Evolutionary conservation across 2,797 vertebrate species (phyloP).

Genomic region (Cheirogaleus major): DNA sequence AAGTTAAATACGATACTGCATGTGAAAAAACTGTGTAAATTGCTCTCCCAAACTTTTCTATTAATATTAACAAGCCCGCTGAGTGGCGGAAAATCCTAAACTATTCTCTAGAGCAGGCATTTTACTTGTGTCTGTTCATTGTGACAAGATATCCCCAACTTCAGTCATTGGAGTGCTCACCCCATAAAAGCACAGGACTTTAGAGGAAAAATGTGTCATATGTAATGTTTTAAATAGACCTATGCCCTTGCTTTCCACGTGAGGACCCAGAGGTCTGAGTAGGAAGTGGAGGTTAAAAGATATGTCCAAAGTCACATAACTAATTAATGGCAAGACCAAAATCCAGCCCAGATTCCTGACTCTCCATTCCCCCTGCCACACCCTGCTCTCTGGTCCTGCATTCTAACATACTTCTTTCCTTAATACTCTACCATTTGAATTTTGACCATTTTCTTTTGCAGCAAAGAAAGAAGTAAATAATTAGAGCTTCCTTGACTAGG

Average conservation of each 20-base stretch:
- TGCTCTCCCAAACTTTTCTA: neutral
- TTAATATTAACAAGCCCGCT: neutral
- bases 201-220: neutral
- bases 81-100: neutral
- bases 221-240: neutral
- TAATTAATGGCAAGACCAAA: constrained; percentile 3
- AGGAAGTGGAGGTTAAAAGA: neutral
- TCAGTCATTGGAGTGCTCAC: neutral
- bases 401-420: neutral
- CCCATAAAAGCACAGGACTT: neutral
- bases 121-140: neutral
- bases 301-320: neutral
- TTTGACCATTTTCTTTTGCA: neutral
- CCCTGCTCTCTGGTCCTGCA: neutral
- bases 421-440: neutral
- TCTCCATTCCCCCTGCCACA: neutral
- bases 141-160: neutral
- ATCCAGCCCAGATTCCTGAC: neutral
- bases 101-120: neutral
- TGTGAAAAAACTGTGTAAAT: neutral
- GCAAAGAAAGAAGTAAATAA: neutral
- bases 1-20: neutral
- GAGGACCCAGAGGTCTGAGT: neutral
- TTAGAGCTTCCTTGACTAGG: neutral
- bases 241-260: neutral